phyloP scores from a whole-genome alignment of 2,888 invertebrate species.

The Halocaridina rubra region DNA sequence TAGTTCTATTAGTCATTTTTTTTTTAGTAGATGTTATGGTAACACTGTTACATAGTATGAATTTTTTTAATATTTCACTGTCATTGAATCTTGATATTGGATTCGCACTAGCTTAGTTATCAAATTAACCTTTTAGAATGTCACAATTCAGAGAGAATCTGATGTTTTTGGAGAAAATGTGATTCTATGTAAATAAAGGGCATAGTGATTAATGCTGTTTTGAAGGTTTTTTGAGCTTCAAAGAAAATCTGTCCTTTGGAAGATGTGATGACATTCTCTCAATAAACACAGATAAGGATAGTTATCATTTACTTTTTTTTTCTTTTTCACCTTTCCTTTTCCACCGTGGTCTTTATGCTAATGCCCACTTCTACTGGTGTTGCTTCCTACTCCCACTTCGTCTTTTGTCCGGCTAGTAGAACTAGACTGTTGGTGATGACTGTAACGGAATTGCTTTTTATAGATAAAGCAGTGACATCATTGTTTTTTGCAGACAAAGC shows the following conservation, averaged over 20 bases:
- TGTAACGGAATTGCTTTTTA: not conserved
- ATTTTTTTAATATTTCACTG: slow-evolving; percentile 20
- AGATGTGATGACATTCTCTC: slow-evolving; percentile 23
- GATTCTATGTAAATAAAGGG: not conserved
- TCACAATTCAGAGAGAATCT: slow-evolving; percentile 10
- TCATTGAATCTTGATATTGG: slow-evolving; percentile 23
- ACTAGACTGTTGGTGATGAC: slow-evolving; percentile 5
- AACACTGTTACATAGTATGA: slow-evolving; percentile 34
- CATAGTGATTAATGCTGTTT: no score
- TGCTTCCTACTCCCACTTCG: slow-evolving; percentile 9
- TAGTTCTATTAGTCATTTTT: slow-evolving; percentile 13
- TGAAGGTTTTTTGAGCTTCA: no score
- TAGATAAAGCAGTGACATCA: not conserved
- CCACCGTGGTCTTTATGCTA: not conserved
- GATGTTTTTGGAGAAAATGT: slow-evolving; percentile 30
- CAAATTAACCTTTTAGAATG: slow-evolving; percentile 37
- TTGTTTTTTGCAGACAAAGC: no score
- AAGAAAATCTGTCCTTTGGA: no score
- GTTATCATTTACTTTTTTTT: slow-evolving; percentile 11
- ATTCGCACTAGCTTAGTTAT: slow-evolving; percentile 36
- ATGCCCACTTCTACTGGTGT: not conserved
- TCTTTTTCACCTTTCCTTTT: slow-evolving; percentile 11
- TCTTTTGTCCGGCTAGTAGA: slow-evolving; percentile 12
- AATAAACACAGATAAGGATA: not conserved
- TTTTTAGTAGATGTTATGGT: slow-evolving; percentile 37